phyloP scores from a whole-genome alignment of 2,113 vertebrate species.

The Rallus limicola region DNA sequence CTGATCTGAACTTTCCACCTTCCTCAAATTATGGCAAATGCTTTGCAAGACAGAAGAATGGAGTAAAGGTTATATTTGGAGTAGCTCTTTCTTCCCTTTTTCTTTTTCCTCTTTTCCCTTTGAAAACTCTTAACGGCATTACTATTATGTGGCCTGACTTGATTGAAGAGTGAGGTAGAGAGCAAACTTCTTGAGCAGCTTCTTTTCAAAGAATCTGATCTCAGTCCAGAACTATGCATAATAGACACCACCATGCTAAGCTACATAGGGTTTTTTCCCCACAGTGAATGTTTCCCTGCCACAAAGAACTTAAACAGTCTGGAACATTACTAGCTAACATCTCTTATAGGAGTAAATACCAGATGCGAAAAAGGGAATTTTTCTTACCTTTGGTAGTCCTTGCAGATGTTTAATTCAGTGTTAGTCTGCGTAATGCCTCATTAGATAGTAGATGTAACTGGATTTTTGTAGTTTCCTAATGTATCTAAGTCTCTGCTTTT shows the following conservation, averaged over 20 bases:
- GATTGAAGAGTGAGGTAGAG: not conserved
- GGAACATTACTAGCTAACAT: not conserved
- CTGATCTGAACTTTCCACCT: not conserved
- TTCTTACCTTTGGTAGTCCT: not conserved
- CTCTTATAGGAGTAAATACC: not conserved
- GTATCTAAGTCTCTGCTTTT: not conserved
- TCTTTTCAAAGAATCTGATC: not conserved
- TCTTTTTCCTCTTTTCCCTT: fast-evolving
- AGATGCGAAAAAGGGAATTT: not conserved
- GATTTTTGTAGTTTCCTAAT: not conserved
- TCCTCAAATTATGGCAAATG: not conserved
- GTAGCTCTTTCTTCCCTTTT: not conserved
- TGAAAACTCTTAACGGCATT: not conserved
- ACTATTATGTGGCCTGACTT: not conserved
- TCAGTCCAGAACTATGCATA: no score
- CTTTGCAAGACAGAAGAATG: not conserved
- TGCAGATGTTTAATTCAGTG: not conserved
- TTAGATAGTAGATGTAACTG: not conserved
- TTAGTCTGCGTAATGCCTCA: not conserved
- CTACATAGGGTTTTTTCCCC: not conserved
- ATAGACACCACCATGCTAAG: not conserved
- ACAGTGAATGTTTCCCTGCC: not conserved
- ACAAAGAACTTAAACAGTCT: not conserved
- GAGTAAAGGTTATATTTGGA: not conserved
- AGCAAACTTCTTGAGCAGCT: not conserved